Conservation (phyloP, 2,797 vertebrate genomes). For the Helarctos malayanus region DNA sequence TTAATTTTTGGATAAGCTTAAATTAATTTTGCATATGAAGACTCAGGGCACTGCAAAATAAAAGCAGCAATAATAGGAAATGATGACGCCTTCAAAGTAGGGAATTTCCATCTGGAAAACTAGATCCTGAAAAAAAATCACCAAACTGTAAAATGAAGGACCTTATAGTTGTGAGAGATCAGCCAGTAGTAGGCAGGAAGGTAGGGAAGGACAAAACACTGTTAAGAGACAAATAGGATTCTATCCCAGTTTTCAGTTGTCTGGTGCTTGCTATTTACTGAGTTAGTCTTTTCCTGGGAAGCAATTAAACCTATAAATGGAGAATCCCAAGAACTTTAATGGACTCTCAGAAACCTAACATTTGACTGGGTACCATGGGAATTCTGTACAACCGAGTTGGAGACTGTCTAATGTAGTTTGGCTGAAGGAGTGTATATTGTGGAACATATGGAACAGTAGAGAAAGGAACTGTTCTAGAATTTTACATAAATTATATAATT, state of each 20-base stretch:
- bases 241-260: neutral
- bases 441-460: neutral
- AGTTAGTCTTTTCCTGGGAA: neutral
- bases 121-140: neutral
- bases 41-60: neutral
- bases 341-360: neutral
- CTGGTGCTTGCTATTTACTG: neutral
- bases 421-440: neutral
- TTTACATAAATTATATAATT: conserved; percentile 15
- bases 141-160: neutral
- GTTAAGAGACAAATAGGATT: neutral
- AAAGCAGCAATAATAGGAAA: neutral
- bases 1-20: neutral
- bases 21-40: neutral
- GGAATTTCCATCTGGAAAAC: conserved; percentile 1
- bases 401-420: neutral
- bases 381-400: neutral
- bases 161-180: neutral
- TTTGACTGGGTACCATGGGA: neutral
- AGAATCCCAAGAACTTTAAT: neutral
- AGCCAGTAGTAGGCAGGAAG: neutral
- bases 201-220: neutral
- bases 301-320: neutral
- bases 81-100: neutral
- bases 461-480: neutral